Conservation (phyloP, 2,888 invertebrate genomes). For the Acanthosoma haemorrhoidale region DNA sequence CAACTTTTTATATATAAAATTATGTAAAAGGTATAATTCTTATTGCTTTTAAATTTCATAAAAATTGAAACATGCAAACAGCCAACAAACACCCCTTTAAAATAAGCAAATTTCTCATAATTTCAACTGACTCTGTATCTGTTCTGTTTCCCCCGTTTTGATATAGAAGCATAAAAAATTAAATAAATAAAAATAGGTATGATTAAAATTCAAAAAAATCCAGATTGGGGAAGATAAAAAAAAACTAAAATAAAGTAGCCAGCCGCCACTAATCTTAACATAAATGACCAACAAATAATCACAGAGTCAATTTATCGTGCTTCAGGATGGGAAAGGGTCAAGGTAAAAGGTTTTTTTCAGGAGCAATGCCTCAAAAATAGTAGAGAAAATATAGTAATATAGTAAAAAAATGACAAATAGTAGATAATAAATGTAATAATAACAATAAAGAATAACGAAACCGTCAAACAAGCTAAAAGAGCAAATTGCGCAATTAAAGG, state of each 20-base stretch:
- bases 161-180: not conserved
- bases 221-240: conserved; percentile 8
- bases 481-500: conserved; percentile 33
- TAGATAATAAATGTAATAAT: conserved; percentile 44
- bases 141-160: not conserved
- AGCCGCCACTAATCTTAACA: not conserved
- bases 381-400: conserved; percentile 30
- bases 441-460: conserved; percentile 43
- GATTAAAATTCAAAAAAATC: not conserved
- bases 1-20: conserved; percentile 22
- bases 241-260: conserved; percentile 6
- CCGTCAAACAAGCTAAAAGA: conserved; percentile 45
- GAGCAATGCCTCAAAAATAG: conserved; percentile 22
- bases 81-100: conserved; percentile 45
- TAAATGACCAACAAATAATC: conserved; percentile 20
- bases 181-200: not conserved
- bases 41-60: conserved; percentile 35
- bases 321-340: conserved; percentile 32
- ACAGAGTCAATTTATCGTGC: conserved; percentile 39
- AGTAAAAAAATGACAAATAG: conserved; percentile 39
- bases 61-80: conserved; percentile 43
- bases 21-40: conserved; percentile 18
- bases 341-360: conserved; percentile 17
- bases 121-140: conserved; percentile 35
- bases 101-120: conserved; percentile 44